These are phyloP conservation scores for Metopia argyrocephala DNA, from an alignment of 2,888 invertebrate species.

Conservation along the genomic window DNA sequence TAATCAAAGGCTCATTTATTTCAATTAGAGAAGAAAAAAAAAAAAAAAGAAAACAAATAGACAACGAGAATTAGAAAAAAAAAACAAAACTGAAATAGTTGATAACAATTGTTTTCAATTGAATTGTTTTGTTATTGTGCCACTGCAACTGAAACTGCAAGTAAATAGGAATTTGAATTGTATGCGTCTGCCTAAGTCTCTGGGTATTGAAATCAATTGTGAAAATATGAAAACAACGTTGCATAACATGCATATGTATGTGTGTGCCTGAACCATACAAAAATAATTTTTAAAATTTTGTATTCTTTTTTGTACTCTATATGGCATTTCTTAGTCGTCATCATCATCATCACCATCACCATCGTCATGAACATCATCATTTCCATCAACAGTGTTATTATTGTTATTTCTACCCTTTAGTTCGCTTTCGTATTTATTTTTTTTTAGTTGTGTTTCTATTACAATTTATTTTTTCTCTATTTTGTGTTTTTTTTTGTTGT, in stretches of 20 bases:
- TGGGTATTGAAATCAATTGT: not conserved
- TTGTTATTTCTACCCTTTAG: slow-evolving; percentile 56
- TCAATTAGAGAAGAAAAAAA: slow-evolving; percentile 48
- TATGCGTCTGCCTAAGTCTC: not conserved
- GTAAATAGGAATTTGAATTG: not conserved
- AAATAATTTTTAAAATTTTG: not conserved
- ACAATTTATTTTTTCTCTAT: not conserved
- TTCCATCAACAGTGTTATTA: slow-evolving; percentile 41
- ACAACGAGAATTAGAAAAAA: slow-evolving; percentile 3
- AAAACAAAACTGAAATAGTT: too few species aligned
- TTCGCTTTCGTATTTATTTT: not conserved
- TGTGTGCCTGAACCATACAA: not conserved
- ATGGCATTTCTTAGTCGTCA: not conserved
- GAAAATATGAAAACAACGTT: slow-evolving; percentile 21
- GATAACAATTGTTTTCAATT: slow-evolving; percentile 62
- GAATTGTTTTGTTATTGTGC: slow-evolving; percentile 51
- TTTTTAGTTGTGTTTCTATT: not conserved
- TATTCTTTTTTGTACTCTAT: not conserved
- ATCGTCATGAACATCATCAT: slow-evolving; percentile 14
- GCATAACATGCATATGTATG: not conserved
- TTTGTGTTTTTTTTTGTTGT: not conserved
- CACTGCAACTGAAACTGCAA: not conserved
- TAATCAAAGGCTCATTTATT: slow-evolving; percentile 64
- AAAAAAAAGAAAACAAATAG: not conserved
- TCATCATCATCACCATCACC: slow-evolving; percentile 17